A percentile compares a stretch with the other conserved stretches of the same genome.
Conservation (phyloP, 2,888 invertebrate species). For the Drosophila monieri region DNA sequence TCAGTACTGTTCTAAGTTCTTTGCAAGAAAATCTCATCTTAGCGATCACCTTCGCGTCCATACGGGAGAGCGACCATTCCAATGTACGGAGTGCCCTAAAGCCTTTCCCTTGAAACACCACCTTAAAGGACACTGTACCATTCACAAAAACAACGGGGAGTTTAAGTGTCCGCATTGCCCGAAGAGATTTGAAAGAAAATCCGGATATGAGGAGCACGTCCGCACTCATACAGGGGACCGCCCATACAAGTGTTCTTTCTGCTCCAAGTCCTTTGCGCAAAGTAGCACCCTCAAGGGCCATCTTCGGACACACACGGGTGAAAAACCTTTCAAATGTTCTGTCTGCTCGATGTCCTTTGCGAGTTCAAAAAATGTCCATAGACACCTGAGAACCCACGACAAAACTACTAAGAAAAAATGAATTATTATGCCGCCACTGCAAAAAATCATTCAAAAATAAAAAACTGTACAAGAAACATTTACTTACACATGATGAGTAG, state of each 20-base stretch:
- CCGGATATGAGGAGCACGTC: not conserved
- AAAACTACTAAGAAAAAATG: no score
- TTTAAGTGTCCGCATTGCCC: not conserved
- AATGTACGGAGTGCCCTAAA: constrained; percentile 11
- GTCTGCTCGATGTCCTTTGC: not conserved
- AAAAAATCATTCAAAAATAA: not conserved
- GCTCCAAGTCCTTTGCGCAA: not conserved
- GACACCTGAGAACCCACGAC: not conserved
- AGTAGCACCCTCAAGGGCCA: not conserved
- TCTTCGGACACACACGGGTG: not conserved
- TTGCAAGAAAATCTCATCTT: constrained; percentile 10
- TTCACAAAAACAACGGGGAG: no score
- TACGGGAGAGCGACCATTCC: constrained; percentile 3
- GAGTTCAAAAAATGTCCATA: not conserved
- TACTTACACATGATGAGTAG: no score
- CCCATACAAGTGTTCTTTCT: not conserved
- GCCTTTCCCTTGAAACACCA: constrained; percentile 8
- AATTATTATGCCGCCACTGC: no score
- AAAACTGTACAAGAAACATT: not conserved
- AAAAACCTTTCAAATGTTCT: not conserved
- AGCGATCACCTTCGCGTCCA: constrained; percentile 3
- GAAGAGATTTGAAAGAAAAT: not conserved
- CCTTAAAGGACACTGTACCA: not conserved
- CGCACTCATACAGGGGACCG: not conserved
- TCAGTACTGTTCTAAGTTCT: constrained; percentile 9